Evolutionary conservation across 2,888 invertebrate genomes (phyloP).

Genomic region (Drosophila demipolita): DNA sequence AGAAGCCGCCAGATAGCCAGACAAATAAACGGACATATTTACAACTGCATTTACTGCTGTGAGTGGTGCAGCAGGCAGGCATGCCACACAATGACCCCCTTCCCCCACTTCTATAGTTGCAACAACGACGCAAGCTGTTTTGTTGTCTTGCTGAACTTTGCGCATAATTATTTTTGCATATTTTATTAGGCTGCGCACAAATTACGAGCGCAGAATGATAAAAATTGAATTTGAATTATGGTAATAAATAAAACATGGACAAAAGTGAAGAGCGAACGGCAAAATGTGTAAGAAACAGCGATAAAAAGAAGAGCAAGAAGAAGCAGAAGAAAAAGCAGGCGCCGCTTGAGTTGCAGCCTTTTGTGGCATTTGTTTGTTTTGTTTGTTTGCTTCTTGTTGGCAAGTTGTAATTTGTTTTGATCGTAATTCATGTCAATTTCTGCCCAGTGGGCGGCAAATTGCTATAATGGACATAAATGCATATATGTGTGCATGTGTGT

Average conservation of each 20-base stretch:
- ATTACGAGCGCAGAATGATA: conserved; percentile 68
- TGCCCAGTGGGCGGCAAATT: conserved; percentile 42
- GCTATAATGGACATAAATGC: not conserved
- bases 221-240: conserved; percentile 76
- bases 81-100: not conserved
- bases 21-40: conserved; percentile 77
- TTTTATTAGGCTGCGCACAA: conserved; percentile 56
- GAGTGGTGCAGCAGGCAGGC: not conserved
- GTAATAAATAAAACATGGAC: conserved; percentile 64
- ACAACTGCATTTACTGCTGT: conserved; percentile 66
- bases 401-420: conserved; percentile 45
- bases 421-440: conserved; percentile 71
- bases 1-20: conserved; percentile 54
- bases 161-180: conserved; percentile 81
- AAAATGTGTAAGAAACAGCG: not conserved
- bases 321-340: conserved; percentile 14
- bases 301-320: conserved; percentile 2
- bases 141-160: conserved; percentile 68
- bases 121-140: conserved; percentile 14
- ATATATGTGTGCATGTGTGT: not conserved
- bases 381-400: not conserved
- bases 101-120: not conserved
- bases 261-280: conserved; percentile 8
- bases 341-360: conserved; percentile 8
- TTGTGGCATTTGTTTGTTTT: not conserved